These are phyloP conservation scores for Thermophis baileyi DNA, from an alignment of 2,113 vertebrate genomes.

Conservation along the genomic window DNA sequence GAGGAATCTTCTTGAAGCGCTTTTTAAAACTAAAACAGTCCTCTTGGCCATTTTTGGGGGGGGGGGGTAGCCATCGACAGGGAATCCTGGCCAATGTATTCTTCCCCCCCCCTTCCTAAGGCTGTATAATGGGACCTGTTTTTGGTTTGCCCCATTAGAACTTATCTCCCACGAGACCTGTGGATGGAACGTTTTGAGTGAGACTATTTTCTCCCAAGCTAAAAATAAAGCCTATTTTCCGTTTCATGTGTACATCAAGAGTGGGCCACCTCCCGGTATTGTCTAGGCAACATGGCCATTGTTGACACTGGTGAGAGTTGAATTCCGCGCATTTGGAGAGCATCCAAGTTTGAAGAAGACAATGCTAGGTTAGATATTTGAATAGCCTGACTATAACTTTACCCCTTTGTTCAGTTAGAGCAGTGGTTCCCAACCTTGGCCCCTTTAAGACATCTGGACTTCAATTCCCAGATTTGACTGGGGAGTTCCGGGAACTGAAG, in stretches of 20 bases:
- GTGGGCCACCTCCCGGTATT: neutral
- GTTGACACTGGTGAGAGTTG: neutral
- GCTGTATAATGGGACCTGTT: neutral
- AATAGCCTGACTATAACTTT: neutral
- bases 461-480: neutral
- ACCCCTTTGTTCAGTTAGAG: neutral
- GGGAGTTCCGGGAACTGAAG: neutral
- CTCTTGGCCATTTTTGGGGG: neutral
- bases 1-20: neutral
- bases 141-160: neutral
- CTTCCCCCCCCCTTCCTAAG: accelerated
- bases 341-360: neutral
- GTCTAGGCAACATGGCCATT: neutral
- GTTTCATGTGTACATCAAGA: neutral
- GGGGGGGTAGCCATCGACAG: neutral
- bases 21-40: neutral
- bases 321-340: neutral
- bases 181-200: neutral
- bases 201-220: neutral
- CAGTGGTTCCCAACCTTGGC: too few species aligned
- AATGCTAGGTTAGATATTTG: neutral
- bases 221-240: neutral
- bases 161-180: neutral
- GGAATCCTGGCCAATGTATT: neutral
- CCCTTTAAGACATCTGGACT: neutral